Conservation (phyloP, 2,797 vertebrate species). For the Columba guinea region DNA sequence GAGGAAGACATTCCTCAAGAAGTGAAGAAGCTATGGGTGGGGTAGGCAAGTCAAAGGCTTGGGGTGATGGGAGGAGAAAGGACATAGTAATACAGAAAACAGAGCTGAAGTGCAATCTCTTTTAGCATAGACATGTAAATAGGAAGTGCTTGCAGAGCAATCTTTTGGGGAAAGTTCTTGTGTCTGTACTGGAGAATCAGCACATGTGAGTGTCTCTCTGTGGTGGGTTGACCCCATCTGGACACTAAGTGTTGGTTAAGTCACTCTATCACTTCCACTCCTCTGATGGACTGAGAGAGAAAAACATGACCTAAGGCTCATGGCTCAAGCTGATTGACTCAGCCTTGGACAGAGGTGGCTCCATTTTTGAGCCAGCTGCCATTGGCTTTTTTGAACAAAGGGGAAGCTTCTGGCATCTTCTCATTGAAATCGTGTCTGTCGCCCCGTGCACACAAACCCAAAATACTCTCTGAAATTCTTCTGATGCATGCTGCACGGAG, state of each 20-base stretch:
- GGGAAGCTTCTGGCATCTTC: neutral
- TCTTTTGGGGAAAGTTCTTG: neutral
- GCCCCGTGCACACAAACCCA: accelerated
- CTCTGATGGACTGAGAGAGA: neutral
- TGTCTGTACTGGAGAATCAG: neutral
- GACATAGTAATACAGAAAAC: neutral
- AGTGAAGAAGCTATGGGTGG: neutral
- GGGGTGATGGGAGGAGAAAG: neutral
- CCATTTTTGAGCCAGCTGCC: neutral
- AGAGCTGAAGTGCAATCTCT: neutral
- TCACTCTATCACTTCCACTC: accelerated
- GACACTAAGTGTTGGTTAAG: neutral
- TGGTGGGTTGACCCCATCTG: neutral
- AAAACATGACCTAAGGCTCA: accelerated
- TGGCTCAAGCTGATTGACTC: neutral
- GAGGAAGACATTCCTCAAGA: neutral
- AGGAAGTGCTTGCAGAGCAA: neutral
- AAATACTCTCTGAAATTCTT: neutral
- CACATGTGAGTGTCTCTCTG: accelerated
- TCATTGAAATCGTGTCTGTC: neutral
- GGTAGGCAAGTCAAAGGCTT: neutral
- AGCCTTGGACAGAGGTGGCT: neutral
- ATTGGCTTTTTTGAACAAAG: neutral
- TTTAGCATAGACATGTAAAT: neutral
- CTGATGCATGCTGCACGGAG: neutral